Conservation (phyloP, 2,888 invertebrate genomes). For the Caenorhabditis drosophilae region DNA sequence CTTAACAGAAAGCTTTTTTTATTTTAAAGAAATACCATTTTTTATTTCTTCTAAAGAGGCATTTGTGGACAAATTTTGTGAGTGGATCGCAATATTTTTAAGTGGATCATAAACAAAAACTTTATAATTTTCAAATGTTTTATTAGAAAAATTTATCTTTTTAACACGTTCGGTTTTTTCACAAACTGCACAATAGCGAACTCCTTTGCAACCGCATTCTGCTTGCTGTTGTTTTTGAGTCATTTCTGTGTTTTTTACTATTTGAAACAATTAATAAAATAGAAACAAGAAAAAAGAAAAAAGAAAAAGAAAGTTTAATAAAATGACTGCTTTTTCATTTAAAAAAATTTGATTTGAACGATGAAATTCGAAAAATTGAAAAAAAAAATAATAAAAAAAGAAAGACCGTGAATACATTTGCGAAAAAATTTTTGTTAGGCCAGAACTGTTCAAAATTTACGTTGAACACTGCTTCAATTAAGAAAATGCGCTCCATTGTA, state of each 20-base stretch:
- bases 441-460: no score
- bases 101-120: constrained; percentile 39
- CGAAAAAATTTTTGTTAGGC: no score
- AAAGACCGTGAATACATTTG: no score
- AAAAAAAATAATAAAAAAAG: no score
- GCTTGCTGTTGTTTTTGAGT: no score
- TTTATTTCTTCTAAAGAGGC: constrained; percentile 44
- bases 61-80: constrained; percentile 26
- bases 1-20: no score
- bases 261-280: not conserved
- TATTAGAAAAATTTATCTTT: constrained; percentile 44
- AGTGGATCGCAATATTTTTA: constrained; percentile 24
- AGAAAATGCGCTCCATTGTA: no score
- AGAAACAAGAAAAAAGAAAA: not conserved
- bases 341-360: no score
- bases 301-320: constrained; percentile 2
- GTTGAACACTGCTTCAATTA: no score
- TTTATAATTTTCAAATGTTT: constrained; percentile 37
- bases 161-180: constrained; percentile 76
- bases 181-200: constrained; percentile 85
- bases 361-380: no score
- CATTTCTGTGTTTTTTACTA: not conserved
- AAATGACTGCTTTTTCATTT: no score
- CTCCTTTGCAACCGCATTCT: constrained; percentile 88
- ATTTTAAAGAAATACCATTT: no score